Percentiles rank a stretch among this genome's conserved stretches.
These are phyloP conservation scores for Holotrichia oblita DNA, from an alignment of 1,140 invertebrate genomes.

Conservation along the genomic window DNA sequence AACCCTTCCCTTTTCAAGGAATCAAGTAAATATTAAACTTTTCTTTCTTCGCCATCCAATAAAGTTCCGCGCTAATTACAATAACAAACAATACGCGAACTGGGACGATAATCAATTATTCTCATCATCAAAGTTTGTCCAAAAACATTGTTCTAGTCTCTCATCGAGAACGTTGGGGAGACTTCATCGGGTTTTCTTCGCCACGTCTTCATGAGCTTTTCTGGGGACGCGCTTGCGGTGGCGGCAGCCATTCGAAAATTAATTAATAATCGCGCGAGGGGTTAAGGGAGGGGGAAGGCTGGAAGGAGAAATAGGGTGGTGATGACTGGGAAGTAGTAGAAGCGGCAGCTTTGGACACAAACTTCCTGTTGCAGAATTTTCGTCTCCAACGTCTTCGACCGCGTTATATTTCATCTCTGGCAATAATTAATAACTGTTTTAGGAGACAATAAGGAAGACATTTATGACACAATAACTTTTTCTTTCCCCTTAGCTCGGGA, in stretches of 20 bases:
- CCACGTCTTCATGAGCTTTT: slow-evolving; percentile 1
- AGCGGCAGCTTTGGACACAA: neutral
- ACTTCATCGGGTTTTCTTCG: neutral
- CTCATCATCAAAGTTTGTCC: neutral
- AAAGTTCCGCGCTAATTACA: slow-evolving; percentile 7
- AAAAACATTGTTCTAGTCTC: slow-evolving; percentile 1
- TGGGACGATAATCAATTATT: neutral
- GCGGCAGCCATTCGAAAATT: slow-evolving; percentile 3
- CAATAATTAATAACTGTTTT: slow-evolving; percentile 18
- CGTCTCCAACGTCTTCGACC: neutral
- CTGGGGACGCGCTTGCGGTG: neutral
- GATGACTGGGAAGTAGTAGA: too few relatives aligned
- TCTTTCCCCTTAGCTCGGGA: neutral
- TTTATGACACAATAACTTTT: slow-evolving; percentile 21
- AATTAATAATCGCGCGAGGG: neutral
- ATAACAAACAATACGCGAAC: slow-evolving; percentile 14
- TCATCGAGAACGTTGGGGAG: neutral
- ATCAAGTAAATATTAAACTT: slow-evolving; percentile 1
- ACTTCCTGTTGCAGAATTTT: slow-evolving; percentile 6
- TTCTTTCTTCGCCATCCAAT: neutral
- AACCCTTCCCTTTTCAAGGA: too few relatives aligned
- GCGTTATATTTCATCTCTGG: neutral
- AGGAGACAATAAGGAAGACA: slow-evolving; percentile 20
- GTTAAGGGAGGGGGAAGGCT: neutral
- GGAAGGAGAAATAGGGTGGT: neutral